Base-by-base conservation (phyloP, 2,888 invertebrate species). In the Nasonovia ribisnigri region DNA sequence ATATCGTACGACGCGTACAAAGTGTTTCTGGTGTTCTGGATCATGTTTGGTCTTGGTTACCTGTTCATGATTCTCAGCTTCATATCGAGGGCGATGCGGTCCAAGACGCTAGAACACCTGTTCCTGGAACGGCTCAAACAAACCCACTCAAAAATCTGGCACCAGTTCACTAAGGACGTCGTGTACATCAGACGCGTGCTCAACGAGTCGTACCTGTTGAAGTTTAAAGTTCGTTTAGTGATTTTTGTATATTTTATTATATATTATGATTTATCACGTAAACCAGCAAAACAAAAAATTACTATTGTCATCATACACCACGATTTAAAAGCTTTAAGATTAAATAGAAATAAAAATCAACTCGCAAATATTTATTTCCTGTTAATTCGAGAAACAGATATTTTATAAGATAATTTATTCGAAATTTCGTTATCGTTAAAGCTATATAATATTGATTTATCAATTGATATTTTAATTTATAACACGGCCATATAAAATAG, bases 21-120 rank as follows among this genome's bases (percentile, higher is more conserved):
- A 96, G 97, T 97, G 94, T 98, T 98, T 95, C 96, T 98, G 0
- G 97, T 98, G 60, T 96, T 98, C 51, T 99, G 99, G 99, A 98
- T 99, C 92, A 98, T 98, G 94, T 98, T 98, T 95, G 98, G 99
- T 0, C 96, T 99, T 94, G 98, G 98, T 0, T 99, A 99, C 96
- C 97, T 98, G 88, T 97, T 98, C 48, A 99, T 99, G 98, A 97
- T 98, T 88, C 97, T 98, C 95, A 98, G 98, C 2, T 98, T 98
- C 95, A 98, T 98, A 95, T 97, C 98, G 0, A 97, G 97, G 94
- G 98, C 97, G 10, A 96, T 98, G 97, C 96, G 97, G 92, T 98
- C 98, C 95, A 98, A 98, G 95, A 96, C 97, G 95, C 96, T 98
- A 94, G 98, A 98, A 95, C 97, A 97, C 95, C 97, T 97, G 95